Evolutionary conservation across 2,888 invertebrate genomes (phyloP).

Genomic region (Drosophila prolongata): DNA sequence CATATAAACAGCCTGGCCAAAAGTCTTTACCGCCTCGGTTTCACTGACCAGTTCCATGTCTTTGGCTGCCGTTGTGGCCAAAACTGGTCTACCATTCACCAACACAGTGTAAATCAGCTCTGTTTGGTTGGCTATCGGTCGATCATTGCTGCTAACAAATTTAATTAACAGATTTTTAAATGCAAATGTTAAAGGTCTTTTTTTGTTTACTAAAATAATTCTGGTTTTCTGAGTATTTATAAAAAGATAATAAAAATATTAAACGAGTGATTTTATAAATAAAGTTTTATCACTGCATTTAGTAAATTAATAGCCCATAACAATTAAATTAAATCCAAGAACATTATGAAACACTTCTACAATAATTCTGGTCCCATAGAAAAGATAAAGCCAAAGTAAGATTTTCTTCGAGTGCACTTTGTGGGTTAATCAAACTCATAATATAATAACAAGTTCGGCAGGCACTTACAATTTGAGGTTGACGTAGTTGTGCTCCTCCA

Average conservation of each 20-base stretch:
- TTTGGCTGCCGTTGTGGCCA: constrained; percentile 91
- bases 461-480: constrained; percentile 80
- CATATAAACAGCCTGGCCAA: constrained; percentile 91
- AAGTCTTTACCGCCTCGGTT: constrained; percentile 89
- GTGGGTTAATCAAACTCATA: constrained; percentile 17
- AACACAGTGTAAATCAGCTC: constrained; percentile 92
- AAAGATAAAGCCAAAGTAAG: background rate
- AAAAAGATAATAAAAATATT: too few species aligned
- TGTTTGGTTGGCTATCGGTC: constrained; percentile 84
- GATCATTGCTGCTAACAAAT: constrained; percentile 74
- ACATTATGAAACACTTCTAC: too few species aligned
- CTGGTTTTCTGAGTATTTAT: background rate
- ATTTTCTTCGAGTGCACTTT: constrained; percentile 2
- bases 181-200: too few species aligned
- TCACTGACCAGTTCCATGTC: constrained; percentile 93
- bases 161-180: background rate
- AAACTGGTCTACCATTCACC: constrained; percentile 91
- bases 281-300: too few species aligned
- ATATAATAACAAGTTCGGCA: constrained; percentile 16
- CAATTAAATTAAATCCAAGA: too few species aligned
- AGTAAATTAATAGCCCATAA: too few species aligned
- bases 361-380: too few species aligned
- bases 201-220: too few species aligned
- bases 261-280: too few species aligned
- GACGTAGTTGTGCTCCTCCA: constrained; percentile 70